These are phyloP conservation scores for Asteroscopus sphinx DNA, from an alignment of 2,888 invertebrate genomes.

Conservation along the genomic window DNA sequence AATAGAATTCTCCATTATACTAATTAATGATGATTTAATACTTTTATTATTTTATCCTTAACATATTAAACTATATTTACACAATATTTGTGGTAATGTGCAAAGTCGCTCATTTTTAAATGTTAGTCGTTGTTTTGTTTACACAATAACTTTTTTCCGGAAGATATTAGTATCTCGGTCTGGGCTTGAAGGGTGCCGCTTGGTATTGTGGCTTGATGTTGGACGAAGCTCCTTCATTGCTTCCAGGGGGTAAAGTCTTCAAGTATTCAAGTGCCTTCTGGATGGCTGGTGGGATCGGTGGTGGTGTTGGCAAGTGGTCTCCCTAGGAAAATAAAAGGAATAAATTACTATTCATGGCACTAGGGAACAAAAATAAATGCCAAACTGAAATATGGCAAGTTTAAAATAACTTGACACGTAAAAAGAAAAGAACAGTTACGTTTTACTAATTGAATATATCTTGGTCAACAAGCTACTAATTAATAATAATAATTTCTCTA, in stretches of 20 bases:
- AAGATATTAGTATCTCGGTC: slow-evolving; percentile 68
- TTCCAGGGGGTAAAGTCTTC: slow-evolving; percentile 86
- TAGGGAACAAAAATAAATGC: not conserved
- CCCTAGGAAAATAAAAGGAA: slow-evolving; percentile 80
- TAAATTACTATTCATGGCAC: not conserved
- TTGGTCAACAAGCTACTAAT: too few species aligned
- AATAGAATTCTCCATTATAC: not conserved
- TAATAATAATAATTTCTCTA: too few species aligned
- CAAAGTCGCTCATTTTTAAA: slow-evolving; percentile 21
- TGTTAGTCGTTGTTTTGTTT: slow-evolving; percentile 29
- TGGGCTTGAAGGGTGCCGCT: slow-evolving; percentile 70
- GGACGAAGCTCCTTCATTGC: slow-evolving; percentile 73
- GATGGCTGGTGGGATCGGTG: slow-evolving; percentile 94
- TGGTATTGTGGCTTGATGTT: slow-evolving; percentile 77
- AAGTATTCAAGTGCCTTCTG: slow-evolving; percentile 92
- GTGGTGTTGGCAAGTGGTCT: slow-evolving; percentile 94
- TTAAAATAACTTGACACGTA: not conserved
- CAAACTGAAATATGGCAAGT: not conserved
- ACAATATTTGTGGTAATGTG: slow-evolving; percentile 43
- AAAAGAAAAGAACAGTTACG: too few species aligned
- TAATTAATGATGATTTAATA: slow-evolving; percentile 16
- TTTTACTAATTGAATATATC: too few species aligned
- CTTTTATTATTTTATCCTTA: slow-evolving; percentile 14
- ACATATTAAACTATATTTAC: slow-evolving; percentile 50
- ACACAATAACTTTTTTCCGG: slow-evolving; percentile 28